Base-by-base conservation (phyloP, 64 coral and sea anemone species). In the Pocillopora damicornis region DNA sequence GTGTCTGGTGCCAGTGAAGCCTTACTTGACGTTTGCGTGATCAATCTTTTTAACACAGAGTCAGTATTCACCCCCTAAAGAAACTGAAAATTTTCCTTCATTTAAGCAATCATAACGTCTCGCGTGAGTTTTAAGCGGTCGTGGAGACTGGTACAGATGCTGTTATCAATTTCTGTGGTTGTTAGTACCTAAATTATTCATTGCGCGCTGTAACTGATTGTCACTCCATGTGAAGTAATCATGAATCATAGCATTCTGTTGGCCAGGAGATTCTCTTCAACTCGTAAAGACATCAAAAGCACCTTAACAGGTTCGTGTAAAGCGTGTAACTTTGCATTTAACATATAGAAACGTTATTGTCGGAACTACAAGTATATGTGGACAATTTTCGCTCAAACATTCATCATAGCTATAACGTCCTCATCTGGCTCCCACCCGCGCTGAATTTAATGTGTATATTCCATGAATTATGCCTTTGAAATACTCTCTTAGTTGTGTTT, bases 281-380 rank as follows among this genome's bases (percentile, higher is more conserved):
- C 65, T 38, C 81, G 81, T 12, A 85, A 14, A 72, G 38, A 58
- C 15, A 66, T 85, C 81, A 73, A 85, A 85, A 85, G 81, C 81
- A 85, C 45, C n/a, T 26, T 85, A 22, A 66, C 81, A 85, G 81
- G 81, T 85, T 85, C 71, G 81, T 85, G 61, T 56, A 4, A 71
- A 4, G 57, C 20, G 13, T 3, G 13, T 15, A 61, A 63, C 12
- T 35, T 22, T 36, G 25, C 9, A 81, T 17, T 63, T 35, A 20
- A 16, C 15, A 83, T 56, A 38, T n/a, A 71, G 22, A 71, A 8
- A 45, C 68, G 15, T 12, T 22, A 37, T 2, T 51, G 17, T 42
- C 9, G 20, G 22, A 11, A 11, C 12, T 38, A 16, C 9, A 10
- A 16, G 26, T 56, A 30, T 61, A 61, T 37, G 25, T 51, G 42